Conservation (phyloP, 2,797 vertebrate species). For the Peromyscus melanophrys region DNA sequence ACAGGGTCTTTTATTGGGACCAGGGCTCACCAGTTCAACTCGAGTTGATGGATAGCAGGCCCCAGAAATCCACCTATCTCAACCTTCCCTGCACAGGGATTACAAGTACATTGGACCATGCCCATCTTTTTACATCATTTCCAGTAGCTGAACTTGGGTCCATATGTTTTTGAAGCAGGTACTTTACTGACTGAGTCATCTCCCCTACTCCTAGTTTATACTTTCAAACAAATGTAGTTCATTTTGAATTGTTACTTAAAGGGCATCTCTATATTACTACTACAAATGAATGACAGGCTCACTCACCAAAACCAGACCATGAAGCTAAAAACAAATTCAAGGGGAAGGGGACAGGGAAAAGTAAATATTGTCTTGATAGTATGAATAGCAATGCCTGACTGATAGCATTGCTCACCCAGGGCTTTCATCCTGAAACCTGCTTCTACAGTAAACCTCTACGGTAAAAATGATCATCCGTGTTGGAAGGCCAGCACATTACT, state of each 20-base stretch:
- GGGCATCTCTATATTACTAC: background rate
- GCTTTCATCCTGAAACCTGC: background rate
- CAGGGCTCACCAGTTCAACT: background rate
- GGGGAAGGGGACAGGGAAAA: background rate
- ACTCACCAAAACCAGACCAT: background rate
- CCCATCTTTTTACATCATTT: background rate
- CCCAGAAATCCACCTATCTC: background rate
- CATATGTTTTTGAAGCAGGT: background rate
- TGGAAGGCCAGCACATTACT: background rate
- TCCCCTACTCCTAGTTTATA: background rate
- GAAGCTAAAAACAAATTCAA: conserved; percentile 47
- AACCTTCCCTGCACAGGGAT: background rate
- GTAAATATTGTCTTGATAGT: background rate
- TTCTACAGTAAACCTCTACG: background rate
- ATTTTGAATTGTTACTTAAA: conserved; percentile 4
- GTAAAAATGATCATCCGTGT: background rate
- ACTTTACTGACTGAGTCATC: background rate
- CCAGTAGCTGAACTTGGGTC: background rate
- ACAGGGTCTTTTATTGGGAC: background rate
- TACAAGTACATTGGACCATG: background rate
- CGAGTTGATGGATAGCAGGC: background rate
- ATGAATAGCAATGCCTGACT: background rate
- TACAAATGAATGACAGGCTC: background rate
- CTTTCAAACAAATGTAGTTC: background rate
- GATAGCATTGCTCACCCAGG: background rate